Conservation (phyloP, 2,888 invertebrate species). For the Tineola bisselliella region DNA sequence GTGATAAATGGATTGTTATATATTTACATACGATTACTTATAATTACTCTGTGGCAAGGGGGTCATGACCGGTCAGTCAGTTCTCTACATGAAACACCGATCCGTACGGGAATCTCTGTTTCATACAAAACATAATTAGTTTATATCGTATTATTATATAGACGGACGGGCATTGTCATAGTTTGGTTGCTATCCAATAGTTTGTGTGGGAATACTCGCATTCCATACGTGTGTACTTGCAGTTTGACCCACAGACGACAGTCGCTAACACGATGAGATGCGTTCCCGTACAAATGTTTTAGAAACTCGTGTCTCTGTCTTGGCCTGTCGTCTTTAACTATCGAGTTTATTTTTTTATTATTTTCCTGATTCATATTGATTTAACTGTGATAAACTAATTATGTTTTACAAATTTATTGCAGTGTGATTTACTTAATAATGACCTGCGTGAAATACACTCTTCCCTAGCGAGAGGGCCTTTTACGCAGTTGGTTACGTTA, state of each 20-base stretch:
- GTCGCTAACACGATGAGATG: slow-evolving; percentile 61
- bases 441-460: not conserved
- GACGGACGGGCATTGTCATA: not conserved
- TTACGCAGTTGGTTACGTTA: not conserved
- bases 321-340: slow-evolving; percentile 58
- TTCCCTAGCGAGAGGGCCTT: not conserved
- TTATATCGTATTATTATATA: slow-evolving; percentile 18
- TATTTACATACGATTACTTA: slow-evolving; percentile 9
- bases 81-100: slow-evolving; percentile 47
- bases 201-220: slow-evolving; percentile 32
- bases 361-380: not conserved
- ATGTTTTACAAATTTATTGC: slow-evolving; percentile 54
- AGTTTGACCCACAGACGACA: slow-evolving; percentile 41
- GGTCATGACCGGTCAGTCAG: slow-evolving; percentile 19
- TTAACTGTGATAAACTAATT: slow-evolving; percentile 40
- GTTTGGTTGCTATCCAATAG: slow-evolving; percentile 43
- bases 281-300: slow-evolving; percentile 61
- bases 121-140: slow-evolving; percentile 62
- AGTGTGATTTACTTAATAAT: slow-evolving; percentile 31
- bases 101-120: slow-evolving; percentile 66
- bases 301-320: slow-evolving; percentile 66
- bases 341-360: not conserved
- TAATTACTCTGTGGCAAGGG: slow-evolving; percentile 43
- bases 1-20: slow-evolving; percentile 17
- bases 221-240: not conserved